phyloP scores from a whole-genome alignment of 2,888 invertebrate species.

The Trichogramma evanescens region DNA sequence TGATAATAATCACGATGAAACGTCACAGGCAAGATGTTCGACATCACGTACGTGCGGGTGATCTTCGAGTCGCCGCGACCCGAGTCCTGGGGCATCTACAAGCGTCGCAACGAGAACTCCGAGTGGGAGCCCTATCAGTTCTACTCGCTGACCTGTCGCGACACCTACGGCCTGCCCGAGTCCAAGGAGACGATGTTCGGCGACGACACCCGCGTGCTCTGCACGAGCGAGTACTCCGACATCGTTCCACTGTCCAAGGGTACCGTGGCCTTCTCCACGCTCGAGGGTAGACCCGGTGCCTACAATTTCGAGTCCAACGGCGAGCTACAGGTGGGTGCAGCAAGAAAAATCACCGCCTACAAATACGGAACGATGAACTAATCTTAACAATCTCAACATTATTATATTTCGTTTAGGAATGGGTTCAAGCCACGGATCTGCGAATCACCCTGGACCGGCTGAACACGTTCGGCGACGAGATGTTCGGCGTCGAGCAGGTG shows the following conservation, averaged over 20 bases:
- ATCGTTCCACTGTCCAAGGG: conserved; percentile 93
- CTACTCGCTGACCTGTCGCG: conserved; percentile 87
- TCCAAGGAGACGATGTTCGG: conserved; percentile 62
- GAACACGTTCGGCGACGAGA: conserved; percentile 98
- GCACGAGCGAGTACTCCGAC: conserved; percentile 96
- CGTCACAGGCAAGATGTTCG: conserved; percentile 83
- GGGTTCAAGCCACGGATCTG: conserved; percentile 95
- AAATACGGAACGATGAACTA: not conserved
- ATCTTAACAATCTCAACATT: not conserved
- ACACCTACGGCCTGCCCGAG: conserved; percentile 82
- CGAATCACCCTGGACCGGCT: conserved; percentile 82
- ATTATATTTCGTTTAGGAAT: conserved; percentile 59
- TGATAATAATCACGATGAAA: not conserved
- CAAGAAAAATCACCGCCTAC: not conserved
- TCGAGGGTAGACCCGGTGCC: conserved; percentile 90
- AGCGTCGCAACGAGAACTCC: conserved; percentile 69
- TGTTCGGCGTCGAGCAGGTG: conserved; percentile 86
- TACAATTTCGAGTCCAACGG: conserved; percentile 84
- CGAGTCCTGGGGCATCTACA: conserved; percentile 94
- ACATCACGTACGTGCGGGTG: conserved; percentile 92
- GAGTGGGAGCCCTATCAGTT: conserved; percentile 86
- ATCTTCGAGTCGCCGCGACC: conserved; percentile 94
- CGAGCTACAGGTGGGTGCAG: conserved; percentile 73
- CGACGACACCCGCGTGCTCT: conserved; percentile 86
- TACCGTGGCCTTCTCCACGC: conserved; percentile 88